phyloP scores from a whole-genome alignment of 2,113 vertebrate genomes.

The Coptodon rendalli region DNA sequence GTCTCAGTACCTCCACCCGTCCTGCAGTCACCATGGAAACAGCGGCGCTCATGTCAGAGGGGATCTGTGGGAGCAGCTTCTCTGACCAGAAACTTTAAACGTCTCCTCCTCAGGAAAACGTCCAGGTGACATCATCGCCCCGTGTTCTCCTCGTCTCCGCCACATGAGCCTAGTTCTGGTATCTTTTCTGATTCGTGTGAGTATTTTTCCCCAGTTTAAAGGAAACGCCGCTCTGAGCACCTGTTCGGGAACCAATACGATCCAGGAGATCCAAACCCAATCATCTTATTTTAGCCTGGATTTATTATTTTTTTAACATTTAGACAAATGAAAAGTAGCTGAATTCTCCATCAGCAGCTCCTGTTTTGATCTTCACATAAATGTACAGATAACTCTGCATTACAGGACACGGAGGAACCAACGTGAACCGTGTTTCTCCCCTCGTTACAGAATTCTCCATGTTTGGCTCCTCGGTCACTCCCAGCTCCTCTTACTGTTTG shows the following conservation, averaged over 20 bases:
- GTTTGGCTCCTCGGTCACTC: neutral
- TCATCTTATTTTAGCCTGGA: neutral
- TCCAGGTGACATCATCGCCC: neutral
- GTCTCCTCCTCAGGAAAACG: neutral
- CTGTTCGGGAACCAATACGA: neutral
- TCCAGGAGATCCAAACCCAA: neutral
- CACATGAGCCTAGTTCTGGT: rapidly evolving
- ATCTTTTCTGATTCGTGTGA: neutral
- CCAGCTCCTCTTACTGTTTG: neutral
- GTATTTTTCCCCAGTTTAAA: neutral
- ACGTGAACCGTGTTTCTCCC: too few relatives aligned
- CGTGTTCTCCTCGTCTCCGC: neutral
- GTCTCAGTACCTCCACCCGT: neutral
- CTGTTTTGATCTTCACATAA: neutral
- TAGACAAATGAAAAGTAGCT: rapidly evolving
- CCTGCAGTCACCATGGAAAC: neutral
- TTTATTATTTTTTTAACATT: neutral
- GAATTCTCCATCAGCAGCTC: neutral
- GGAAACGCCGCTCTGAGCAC: neutral
- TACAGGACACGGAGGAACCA: too few relatives aligned
- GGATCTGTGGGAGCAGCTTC: neutral
- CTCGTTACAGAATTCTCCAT: rapidly evolving
- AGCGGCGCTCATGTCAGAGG: rapidly evolving
- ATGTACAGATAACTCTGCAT: rapidly evolving
- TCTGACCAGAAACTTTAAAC: neutral